phyloP scores from a whole-genome alignment of 2,797 vertebrate genomes.

The Otolemur crassicaudatus region DNA sequence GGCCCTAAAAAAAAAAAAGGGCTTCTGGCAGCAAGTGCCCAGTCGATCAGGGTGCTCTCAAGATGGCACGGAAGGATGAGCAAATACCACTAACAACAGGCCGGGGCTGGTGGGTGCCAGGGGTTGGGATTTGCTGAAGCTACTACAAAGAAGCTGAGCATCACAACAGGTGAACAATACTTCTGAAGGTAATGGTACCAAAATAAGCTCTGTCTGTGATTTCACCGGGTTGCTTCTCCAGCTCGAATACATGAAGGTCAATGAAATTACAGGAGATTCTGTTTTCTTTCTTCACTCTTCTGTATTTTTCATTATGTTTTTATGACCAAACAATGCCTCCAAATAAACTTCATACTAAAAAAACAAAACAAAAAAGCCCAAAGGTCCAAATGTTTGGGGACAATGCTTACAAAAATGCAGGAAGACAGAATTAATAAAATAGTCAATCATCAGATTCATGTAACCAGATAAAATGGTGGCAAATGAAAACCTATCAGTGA shows the following conservation, averaged over 20 bases:
- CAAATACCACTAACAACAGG: neutral
- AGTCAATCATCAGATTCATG: neutral
- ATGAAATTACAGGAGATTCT: neutral
- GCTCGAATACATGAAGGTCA: neutral
- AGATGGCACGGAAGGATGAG: neutral
- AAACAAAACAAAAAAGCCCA: neutral
- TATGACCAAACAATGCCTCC: neutral
- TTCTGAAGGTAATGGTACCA: neutral
- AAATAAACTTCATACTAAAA: neutral
- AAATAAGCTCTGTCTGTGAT: neutral
- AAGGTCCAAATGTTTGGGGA: neutral
- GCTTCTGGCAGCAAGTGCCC: neutral
- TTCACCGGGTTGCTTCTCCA: neutral
- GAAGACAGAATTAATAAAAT: neutral
- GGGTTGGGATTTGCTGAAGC: conserved; percentile 3
- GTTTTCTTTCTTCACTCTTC: neutral
- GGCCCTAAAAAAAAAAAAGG: neutral
- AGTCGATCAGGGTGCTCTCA: neutral
- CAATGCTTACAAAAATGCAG: neutral
- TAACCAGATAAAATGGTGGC: neutral
- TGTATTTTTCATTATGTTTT: neutral
- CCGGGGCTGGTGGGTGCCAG: neutral
- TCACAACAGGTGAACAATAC: conserved; percentile 36
- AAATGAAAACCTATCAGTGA: neutral
- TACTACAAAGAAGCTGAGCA: neutral